These are phyloP conservation scores for Cynocephalus volans DNA, from an alignment of 2,113 vertebrate genomes.

Conservation along the genomic window DNA sequence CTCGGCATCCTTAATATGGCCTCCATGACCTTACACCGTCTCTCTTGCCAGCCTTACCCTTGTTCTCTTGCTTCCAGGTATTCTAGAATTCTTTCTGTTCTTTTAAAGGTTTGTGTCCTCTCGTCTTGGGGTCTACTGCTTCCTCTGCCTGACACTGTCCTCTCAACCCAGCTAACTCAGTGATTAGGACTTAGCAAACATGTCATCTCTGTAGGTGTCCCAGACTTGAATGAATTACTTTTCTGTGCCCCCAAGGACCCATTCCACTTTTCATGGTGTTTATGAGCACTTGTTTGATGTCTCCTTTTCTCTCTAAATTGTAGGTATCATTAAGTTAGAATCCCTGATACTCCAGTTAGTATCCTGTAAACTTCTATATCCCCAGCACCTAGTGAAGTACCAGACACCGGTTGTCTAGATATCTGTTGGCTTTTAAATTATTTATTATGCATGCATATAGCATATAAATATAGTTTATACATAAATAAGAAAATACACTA, in stretches of 20 bases:
- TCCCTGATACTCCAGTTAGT: not conserved
- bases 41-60: not conserved
- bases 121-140: not conserved
- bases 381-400: not conserved
- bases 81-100: not conserved
- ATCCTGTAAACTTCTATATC: not conserved
- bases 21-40: not conserved
- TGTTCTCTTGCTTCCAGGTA: not conserved
- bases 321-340: not conserved
- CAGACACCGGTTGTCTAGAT: not conserved
- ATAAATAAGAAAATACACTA: not conserved
- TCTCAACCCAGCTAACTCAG: not conserved
- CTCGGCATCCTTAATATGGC: not conserved
- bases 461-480: not conserved
- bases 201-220: not conserved
- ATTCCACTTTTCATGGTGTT: not conserved
- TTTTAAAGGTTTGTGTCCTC: not conserved
- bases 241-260: not conserved
- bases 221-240: not conserved
- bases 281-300: not conserved
- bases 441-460: not conserved
- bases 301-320: not conserved
- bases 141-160: not conserved
- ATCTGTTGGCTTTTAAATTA: not conserved
- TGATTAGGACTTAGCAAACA: not conserved